Evolutionary conservation across 2,888 invertebrate genomes (phyloP), one percentile per base, ranked within the genome.

Genomic region (Marasmarcha lunaedactyla): DNA sequence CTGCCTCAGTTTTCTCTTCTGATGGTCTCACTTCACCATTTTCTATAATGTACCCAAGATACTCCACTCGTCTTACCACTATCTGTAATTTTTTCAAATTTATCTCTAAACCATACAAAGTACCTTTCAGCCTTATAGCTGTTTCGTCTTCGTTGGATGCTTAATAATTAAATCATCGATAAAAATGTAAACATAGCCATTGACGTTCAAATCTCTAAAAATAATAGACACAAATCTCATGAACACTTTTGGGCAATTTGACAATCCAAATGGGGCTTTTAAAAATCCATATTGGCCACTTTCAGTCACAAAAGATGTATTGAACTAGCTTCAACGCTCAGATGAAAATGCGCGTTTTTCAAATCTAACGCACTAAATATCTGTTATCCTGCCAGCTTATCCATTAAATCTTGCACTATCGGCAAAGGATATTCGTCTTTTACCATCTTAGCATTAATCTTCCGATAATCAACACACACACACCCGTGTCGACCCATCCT

Each of bases 401-500:
- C 63, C 4, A 69, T 38, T 7, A 52, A 48, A 39, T 63, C 61
- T 37, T 70, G 62, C n/a, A 65, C 62, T 5, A 63, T 27, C 2
- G 66, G 63, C 11, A 67, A 46, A 1, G 63, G 67, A 41, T 55
- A 64, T 15, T 49, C 35, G 35, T 60, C 59, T 40, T 51, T 57
- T 1, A 55, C 40, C 0, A 65, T 57, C 42, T 57, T 54, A n/a
- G 43, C 41, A 45, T 71, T 72, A 1, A 68, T 35, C 12, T 46
- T 43, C 7, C 70, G 41, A 45, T 56, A 72, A 40, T 71, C 68
- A 0, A 71, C 45, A 43, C 69, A 71, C 47, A 43, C 69, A 71
- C 47, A 30, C 11, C 10, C 30, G 4, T 2, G 30, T 30, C 6
- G 6, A 7, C 10, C 30, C 30, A 11, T 30, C 30, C 11, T 30